These are phyloP conservation scores for Oscarella lobularis DNA, from an alignment of 37 sponge, comb jelly and placozoan species.

Conservation along the genomic window DNA sequence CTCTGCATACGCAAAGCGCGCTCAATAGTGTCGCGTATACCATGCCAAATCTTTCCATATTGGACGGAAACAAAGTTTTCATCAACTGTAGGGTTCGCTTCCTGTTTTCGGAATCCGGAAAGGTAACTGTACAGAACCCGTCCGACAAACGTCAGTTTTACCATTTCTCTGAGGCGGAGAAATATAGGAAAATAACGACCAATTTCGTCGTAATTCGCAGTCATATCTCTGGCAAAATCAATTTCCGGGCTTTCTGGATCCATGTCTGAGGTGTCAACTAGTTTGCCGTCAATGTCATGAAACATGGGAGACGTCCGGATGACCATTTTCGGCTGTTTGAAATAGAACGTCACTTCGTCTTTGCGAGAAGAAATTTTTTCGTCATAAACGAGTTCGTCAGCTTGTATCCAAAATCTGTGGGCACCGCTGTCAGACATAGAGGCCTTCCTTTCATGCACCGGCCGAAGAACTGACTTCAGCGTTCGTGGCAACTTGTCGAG, in stretches of 20 bases:
- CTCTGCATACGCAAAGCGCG: too few relatives aligned
- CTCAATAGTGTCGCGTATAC: too few relatives aligned
- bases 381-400: conserved; percentile 26
- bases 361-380: neutral
- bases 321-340: conserved; percentile 27
- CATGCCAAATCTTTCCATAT: too few relatives aligned
- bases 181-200: conserved; percentile 42
- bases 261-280: conserved; percentile 21
- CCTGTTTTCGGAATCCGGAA: too few relatives aligned
- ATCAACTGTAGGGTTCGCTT: too few relatives aligned
- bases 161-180: conserved; percentile 32
- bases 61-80: too few relatives aligned
- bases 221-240: conserved; percentile 43
- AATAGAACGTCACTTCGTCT: neutral
- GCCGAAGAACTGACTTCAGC: conserved; percentile 22
- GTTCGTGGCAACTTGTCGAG: conserved; percentile 21
- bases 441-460: conserved; percentile 29
- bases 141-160: conserved; percentile 27
- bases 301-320: conserved; percentile 24
- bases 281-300: conserved; percentile 36
- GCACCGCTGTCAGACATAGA: neutral
- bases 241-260: conserved; percentile 51
- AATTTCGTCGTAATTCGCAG: conserved; percentile 32
- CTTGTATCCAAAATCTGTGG: conserved; percentile 55
- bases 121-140: neutral